Evolutionary conservation across 2,113 vertebrate species (phyloP).

Genomic region (Lepisosteus osseus): DNA sequence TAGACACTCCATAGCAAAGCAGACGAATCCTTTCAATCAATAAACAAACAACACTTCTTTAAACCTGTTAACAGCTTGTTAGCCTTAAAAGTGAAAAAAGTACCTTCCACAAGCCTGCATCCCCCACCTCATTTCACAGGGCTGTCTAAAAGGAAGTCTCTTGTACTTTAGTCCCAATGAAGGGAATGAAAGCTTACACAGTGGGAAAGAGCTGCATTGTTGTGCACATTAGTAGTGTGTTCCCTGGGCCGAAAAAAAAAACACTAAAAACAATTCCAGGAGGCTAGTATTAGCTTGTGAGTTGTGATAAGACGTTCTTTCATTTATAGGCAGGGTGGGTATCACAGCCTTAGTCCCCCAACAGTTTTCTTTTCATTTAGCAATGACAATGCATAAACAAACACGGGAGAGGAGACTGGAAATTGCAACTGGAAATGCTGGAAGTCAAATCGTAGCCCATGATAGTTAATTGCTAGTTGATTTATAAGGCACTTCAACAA

Average conservation of each 20-base stretch:
- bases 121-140: neutral
- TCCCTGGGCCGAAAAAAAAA: constrained; percentile 35
- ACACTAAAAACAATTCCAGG: constrained; percentile 64
- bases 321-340: neutral
- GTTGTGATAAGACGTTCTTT: constrained; percentile 25
- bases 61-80: neutral
- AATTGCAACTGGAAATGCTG: neutral
- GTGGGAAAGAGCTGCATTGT: constrained; percentile 16
- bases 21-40: neutral
- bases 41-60: neutral
- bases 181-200: neutral
- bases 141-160: neutral
- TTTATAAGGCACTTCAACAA: too few species aligned
- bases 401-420: neutral
- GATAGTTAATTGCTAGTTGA: neutral
- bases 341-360: neutral
- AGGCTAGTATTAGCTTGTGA: constrained; percentile 33
- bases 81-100: neutral
- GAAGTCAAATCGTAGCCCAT: neutral
- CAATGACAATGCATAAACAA: constrained; percentile 13
- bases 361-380: constrained; percentile 8
- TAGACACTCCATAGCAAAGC: neutral
- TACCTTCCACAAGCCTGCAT: neutral
- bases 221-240: constrained; percentile 51
- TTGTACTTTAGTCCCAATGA: neutral